These are phyloP conservation scores for Celastrina argiolus DNA, from an alignment of 2,888 invertebrate species.

Conservation along the genomic window DNA sequence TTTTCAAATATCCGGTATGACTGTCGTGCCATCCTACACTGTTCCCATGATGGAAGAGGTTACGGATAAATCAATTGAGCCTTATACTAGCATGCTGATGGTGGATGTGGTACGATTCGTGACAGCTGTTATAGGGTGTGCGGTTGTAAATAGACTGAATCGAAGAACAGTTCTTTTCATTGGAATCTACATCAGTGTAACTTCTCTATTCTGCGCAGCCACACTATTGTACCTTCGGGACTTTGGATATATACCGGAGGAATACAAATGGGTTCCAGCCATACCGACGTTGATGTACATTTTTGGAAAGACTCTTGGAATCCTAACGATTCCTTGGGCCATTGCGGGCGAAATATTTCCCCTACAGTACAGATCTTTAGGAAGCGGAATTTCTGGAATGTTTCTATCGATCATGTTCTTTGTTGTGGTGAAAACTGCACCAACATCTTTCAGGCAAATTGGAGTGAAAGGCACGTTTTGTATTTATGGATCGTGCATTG, in stretches of 20 bases:
- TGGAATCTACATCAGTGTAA: slow-evolving; percentile 78
- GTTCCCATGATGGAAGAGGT: slow-evolving; percentile 80
- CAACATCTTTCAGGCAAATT: slow-evolving; percentile 69
- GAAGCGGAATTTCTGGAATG: slow-evolving; percentile 81
- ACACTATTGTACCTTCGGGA: slow-evolving; percentile 60
- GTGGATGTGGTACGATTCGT: slow-evolving; percentile 80
- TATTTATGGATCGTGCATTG: slow-evolving; percentile 75
- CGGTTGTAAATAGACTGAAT: slow-evolving; percentile 77
- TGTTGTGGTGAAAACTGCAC: slow-evolving; percentile 81
- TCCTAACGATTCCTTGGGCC: slow-evolving; percentile 83
- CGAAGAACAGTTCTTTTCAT: slow-evolving; percentile 79
- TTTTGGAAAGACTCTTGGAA: slow-evolving; percentile 77
- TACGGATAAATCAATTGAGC: slow-evolving; percentile 76
- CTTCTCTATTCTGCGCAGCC: slow-evolving; percentile 73
- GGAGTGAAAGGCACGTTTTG: slow-evolving; percentile 79
- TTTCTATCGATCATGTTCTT: slow-evolving; percentile 81
- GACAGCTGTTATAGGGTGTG: slow-evolving; percentile 79
- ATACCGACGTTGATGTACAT: slow-evolving; percentile 75
- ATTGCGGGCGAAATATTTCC: slow-evolving; percentile 85
- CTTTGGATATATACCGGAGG: slow-evolving; percentile 49
- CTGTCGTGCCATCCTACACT: slow-evolving; percentile 83
- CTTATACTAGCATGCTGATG: slow-evolving; percentile 80
- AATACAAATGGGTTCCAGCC: slow-evolving; percentile 65
- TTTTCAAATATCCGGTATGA: slow-evolving; percentile 83
- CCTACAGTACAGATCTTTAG: slow-evolving; percentile 78